These are phyloP conservation scores for Melipona quadrifasciata DNA, from an alignment of 1,140 invertebrate species.

Conservation along the genomic window DNA sequence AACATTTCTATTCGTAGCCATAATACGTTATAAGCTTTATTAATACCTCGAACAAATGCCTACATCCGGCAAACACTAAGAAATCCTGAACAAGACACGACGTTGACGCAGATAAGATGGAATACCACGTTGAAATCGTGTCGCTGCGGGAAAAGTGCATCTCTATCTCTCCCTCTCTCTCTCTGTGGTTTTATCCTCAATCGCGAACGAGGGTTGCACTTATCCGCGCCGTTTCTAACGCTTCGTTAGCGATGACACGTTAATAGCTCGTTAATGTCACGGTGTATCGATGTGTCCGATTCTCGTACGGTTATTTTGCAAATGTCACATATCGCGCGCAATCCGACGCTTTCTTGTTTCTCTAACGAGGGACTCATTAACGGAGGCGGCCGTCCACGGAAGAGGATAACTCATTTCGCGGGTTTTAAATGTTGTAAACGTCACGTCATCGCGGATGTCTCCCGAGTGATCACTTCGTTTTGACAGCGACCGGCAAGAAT, in stretches of 20 bases:
- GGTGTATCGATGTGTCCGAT: slow-evolving; percentile 12
- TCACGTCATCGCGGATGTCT: not conserved
- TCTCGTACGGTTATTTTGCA: slow-evolving; percentile 29
- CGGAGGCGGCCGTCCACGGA: too few relatives aligned
- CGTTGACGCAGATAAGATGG: slow-evolving; percentile 11
- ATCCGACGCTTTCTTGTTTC: slow-evolving; percentile 27
- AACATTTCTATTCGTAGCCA: not conserved
- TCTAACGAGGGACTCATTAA: slow-evolving; percentile 34
- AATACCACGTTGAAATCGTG: slow-evolving; percentile 33
- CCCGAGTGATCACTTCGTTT: not conserved
- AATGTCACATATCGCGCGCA: slow-evolving; percentile 44
- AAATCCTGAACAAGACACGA: not conserved
- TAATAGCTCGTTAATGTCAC: slow-evolving; percentile 47
- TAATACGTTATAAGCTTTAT: not conserved
- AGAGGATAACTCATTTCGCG: slow-evolving; percentile 23
- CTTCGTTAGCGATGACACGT: slow-evolving; percentile 43
- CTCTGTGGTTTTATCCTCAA: slow-evolving; percentile 14
- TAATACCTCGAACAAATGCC: not conserved
- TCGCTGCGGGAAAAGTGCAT: slow-evolving; percentile 27
- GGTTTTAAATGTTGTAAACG: slow-evolving; percentile 27
- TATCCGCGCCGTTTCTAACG: not conserved
- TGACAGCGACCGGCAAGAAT: not conserved
- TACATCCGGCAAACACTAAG: not conserved
- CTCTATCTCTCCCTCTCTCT: not conserved
- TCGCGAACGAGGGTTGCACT: slow-evolving; percentile 24